Evolutionary conservation across 2,888 invertebrate species (phyloP).

Genomic region (Tanypteryx hageni): DNA sequence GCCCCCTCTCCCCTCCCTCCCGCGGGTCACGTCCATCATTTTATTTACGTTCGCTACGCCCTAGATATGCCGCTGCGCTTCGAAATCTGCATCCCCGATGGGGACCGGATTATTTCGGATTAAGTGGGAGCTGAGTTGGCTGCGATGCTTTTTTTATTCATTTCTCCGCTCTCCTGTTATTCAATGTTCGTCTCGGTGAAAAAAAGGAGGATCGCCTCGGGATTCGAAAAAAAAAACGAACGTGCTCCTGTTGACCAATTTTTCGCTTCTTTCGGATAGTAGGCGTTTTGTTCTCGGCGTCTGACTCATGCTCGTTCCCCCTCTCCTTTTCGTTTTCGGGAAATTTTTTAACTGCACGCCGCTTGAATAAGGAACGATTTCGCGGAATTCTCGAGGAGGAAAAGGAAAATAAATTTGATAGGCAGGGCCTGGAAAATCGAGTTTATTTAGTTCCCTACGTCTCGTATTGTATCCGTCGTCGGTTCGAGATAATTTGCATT

Average conservation of each 20-base stretch:
- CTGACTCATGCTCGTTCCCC: neutral
- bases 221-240: no score
- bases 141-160: no score
- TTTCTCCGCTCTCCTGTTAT: no score
- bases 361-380: conserved; percentile 18
- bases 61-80: no score
- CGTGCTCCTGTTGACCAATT: neutral
- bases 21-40: neutral
- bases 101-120: no score
- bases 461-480: neutral
- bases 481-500: neutral
- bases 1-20: neutral
- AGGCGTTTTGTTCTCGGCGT: neutral
- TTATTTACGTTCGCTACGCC: no score
- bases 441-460: neutral
- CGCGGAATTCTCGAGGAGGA: neutral
- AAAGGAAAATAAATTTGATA: neutral
- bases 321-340: neutral
- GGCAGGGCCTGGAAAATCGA: neutral
- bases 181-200: no score
- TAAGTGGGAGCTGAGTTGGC: no score
- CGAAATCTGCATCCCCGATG: no score
- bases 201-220: no score
- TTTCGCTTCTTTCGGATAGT: neutral
- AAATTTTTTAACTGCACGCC: neutral